These are phyloP conservation scores for Saxicola maurus DNA, from an alignment of 2,797 vertebrate species.

Conservation along the genomic window DNA sequence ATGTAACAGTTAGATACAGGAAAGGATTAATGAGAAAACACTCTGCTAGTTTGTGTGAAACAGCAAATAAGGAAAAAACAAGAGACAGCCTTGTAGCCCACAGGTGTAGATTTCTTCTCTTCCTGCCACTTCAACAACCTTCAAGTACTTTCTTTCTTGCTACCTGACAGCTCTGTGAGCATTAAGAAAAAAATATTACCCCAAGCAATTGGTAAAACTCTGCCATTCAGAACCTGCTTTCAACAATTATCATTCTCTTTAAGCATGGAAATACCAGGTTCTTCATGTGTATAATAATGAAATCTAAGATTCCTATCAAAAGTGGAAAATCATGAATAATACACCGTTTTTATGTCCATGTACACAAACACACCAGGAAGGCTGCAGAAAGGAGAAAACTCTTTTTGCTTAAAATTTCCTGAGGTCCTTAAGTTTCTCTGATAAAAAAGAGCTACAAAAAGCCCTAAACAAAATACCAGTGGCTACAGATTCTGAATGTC, in stretches of 20 bases:
- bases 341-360: background rate
- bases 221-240: background rate
- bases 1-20: accelerated
- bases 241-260: background rate
- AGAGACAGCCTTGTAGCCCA: background rate
- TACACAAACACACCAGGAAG: background rate
- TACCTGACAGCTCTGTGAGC: background rate
- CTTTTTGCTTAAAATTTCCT: background rate
- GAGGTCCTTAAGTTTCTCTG: background rate
- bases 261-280: background rate
- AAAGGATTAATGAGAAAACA: background rate
- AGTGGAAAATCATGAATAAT: background rate
- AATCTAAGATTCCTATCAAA: background rate
- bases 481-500: background rate
- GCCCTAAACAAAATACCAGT: background rate
- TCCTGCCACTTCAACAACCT: background rate
- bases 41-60: background rate
- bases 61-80: background rate
- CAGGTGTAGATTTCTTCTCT: background rate
- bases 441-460: background rate
- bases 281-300: accelerated
- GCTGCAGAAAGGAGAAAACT: background rate
- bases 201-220: background rate
- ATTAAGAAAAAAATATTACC: background rate
- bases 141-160: background rate